Evolutionary conservation across 2,797 vertebrate species (phyloP).

Genomic region (Lagorchestes hirsutus): DNA sequence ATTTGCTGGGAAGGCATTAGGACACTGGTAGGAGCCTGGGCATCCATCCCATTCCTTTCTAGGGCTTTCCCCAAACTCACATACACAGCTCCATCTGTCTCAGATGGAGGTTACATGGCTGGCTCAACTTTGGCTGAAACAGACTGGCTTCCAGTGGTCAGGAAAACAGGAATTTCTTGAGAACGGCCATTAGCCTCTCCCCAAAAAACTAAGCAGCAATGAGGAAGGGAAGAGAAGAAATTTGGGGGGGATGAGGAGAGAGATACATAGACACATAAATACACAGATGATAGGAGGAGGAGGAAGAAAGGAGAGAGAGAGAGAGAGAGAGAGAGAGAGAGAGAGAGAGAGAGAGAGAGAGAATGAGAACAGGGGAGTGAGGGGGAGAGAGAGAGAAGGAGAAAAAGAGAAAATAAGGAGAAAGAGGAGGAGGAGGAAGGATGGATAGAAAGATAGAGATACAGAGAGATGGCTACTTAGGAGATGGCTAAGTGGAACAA

Average conservation of each 20-base stretch:
- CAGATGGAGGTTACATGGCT: neutral
- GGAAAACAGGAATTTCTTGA: neutral
- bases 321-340: too few species aligned
- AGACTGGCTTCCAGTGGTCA: neutral
- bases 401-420: too few species aligned
- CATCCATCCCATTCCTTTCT: neutral
- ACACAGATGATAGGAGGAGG: too few species aligned
- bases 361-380: neutral
- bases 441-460: too few species aligned
- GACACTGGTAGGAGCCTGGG: neutral
- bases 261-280: neutral
- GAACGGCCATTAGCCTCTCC: neutral
- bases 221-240: neutral
- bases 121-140: neutral
- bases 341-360: too few species aligned
- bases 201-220: neutral
- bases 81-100: neutral
- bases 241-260: neutral
- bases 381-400: too few species aligned
- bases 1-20: neutral
- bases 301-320: too few species aligned
- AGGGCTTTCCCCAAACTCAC: neutral
- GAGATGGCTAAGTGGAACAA: neutral
- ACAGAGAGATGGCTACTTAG: neutral
- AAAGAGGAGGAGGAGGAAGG: too few species aligned